Conservation (phyloP, 2,888 invertebrate genomes). For the Aphrophora alni region DNA sequence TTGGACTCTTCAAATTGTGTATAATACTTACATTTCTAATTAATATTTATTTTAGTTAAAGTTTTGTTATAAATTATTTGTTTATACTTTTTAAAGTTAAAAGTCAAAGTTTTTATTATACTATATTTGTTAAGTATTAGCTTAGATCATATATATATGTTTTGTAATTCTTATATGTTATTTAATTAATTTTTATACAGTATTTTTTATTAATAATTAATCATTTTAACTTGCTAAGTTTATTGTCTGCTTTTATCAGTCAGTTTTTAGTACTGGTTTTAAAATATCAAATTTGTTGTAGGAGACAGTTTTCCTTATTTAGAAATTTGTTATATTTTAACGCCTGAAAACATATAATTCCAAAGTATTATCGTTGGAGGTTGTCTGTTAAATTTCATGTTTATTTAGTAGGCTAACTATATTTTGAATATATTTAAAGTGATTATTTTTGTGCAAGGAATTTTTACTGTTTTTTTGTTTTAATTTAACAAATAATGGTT, state of each 20-base stretch:
- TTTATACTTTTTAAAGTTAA: neutral
- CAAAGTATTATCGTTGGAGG: too few species aligned
- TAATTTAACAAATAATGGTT: too few species aligned
- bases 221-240: neutral
- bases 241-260: too few species aligned
- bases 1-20: neutral
- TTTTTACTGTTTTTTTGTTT: too few species aligned
- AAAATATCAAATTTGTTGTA: too few species aligned
- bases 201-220: neutral
- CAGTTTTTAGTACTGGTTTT: neutral
- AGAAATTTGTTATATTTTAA: too few species aligned
- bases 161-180: neutral
- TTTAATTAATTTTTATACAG: neutral
- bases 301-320: too few species aligned
- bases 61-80: neutral
- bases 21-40: neutral
- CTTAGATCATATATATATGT: neutral
- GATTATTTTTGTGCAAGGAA: too few species aligned
- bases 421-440: too few species aligned
- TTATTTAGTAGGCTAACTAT: too few species aligned
- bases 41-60: constrained; percentile 4
- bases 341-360: too few species aligned
- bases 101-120: neutral
- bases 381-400: too few species aligned
- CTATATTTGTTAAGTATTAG: neutral